Evolutionary conservation across 2,113 vertebrate genomes (phyloP).

Genomic region (Tylochromis polylepis): DNA sequence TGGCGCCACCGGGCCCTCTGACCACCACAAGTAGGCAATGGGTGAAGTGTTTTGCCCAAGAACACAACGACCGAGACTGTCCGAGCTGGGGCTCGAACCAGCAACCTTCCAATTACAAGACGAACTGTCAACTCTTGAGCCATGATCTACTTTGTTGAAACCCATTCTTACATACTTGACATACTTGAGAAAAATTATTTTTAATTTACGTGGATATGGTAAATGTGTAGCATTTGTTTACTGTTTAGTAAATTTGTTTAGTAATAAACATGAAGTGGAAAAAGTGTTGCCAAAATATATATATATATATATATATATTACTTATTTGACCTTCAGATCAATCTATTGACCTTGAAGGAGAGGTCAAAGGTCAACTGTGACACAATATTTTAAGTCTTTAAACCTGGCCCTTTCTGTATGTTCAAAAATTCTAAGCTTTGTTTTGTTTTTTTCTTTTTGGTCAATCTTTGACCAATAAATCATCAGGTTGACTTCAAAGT

Average conservation of each 20-base stretch:
- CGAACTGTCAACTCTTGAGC: too few relatives aligned
- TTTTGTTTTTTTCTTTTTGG: neutral
- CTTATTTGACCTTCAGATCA: neutral
- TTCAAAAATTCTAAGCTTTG: neutral
- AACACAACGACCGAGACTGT: too few relatives aligned
- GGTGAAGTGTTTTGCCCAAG: too few relatives aligned
- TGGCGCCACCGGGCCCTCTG: too few relatives aligned
- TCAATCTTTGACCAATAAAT: neutral
- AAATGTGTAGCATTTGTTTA: neutral
- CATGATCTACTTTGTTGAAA: neutral
- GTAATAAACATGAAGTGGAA: neutral
- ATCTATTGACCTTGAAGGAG: neutral
- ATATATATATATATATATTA: too few relatives aligned
- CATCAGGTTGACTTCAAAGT: neutral
- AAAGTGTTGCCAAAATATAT: neutral
- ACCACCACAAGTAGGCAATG: too few relatives aligned
- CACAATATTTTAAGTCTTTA: neutral
- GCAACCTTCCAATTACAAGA: too few relatives aligned
- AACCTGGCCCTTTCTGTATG: neutral
- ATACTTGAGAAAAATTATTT: neutral
- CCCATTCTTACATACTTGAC: neutral
- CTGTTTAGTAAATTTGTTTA: neutral
- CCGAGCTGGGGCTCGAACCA: too few relatives aligned
- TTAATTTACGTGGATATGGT: neutral
- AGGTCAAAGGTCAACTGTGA: neutral